Percentiles rank a stretch among this genome's conserved stretches.
phyloP scores from a whole-genome alignment of 2,113 vertebrate genomes.

The Vanacampus margaritifer region DNA sequence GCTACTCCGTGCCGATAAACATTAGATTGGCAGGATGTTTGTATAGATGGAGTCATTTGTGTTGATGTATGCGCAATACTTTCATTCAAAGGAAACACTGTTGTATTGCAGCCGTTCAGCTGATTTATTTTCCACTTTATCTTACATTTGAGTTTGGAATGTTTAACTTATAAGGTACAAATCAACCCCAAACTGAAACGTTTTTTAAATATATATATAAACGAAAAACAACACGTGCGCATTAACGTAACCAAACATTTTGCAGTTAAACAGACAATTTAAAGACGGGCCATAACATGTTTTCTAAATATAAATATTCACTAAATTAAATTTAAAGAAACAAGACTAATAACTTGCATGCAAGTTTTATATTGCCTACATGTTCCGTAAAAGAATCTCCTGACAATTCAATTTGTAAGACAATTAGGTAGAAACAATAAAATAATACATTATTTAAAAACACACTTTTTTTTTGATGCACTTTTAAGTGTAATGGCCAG shows the following conservation, averaged over 20 bases:
- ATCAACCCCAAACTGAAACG: too few species aligned
- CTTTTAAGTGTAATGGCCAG: not conserved
- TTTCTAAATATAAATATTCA: not conserved
- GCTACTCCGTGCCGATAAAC: not conserved
- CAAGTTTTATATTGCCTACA: not conserved
- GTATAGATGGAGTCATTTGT: not conserved
- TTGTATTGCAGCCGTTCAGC: not conserved
- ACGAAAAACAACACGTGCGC: not conserved
- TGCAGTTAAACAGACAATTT: not conserved
- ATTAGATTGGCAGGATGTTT: not conserved
- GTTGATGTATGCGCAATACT: not conserved
- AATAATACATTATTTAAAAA: not conserved
- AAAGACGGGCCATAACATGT: not conserved
- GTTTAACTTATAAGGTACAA: not conserved
- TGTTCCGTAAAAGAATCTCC: not conserved
- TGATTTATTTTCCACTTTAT: not conserved
- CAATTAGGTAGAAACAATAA: not conserved
- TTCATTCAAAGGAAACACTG: not conserved
- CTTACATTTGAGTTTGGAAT: not conserved
- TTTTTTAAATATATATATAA: not conserved
- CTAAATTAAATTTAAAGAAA: not conserved
- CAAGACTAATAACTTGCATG: not conserved
- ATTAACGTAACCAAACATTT: not conserved
- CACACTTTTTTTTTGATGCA: not conserved
- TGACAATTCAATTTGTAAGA: not conserved